Percentiles rank a stretch among this genome's conserved stretches.
phyloP scores from a whole-genome alignment of 1,140 invertebrate genomes.

The Venturia canescens region DNA sequence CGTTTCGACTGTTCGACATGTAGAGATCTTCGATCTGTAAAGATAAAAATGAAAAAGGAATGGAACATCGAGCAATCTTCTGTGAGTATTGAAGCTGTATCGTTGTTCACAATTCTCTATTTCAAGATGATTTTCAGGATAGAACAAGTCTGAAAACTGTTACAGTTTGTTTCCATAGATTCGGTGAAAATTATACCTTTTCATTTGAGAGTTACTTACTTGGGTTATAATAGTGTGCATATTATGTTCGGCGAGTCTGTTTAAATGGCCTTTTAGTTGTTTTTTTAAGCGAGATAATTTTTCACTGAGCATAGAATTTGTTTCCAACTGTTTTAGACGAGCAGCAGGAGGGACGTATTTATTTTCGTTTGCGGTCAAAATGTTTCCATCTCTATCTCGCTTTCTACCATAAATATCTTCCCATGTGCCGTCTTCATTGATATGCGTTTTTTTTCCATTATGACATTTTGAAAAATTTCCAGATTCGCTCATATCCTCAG shows the following conservation, averaged over 20 bases:
- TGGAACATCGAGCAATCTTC: too few relatives aligned
- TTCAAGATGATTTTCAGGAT: too few relatives aligned
- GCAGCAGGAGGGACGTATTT: slow-evolving; percentile 92
- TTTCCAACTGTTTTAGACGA: slow-evolving; percentile 77
- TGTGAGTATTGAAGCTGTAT: too few relatives aligned
- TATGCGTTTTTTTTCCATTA: slow-evolving; percentile 66
- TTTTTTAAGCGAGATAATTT: slow-evolving; percentile 82
- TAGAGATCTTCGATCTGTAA: slow-evolving; percentile 85
- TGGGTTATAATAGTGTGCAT: slow-evolving; percentile 87
- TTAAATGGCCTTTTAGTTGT: slow-evolving; percentile 92
- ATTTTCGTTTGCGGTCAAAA: slow-evolving; percentile 79
- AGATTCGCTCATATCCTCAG: not conserved
- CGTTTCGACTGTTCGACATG: slow-evolving; percentile 85
- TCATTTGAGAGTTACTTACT: slow-evolving; percentile 69
- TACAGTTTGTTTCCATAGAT: too few relatives aligned
- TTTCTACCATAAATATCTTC: slow-evolving; percentile 97
- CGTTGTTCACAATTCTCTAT: too few relatives aligned
- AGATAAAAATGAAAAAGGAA: slow-evolving; percentile 41
- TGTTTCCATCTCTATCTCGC: slow-evolving; percentile 87
- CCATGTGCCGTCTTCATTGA: slow-evolving; percentile 76
- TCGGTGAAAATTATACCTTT: not conserved
- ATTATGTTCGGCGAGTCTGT: slow-evolving; percentile 92
- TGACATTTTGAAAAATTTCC: slow-evolving; percentile 43
- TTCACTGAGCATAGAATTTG: slow-evolving; percentile 78
- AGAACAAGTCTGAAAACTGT: too few relatives aligned